Evolutionary conservation across 2,797 vertebrate species (phyloP), one percentile per base, ranked within the genome.

Genomic region (Muscicapa comitata): DNA sequence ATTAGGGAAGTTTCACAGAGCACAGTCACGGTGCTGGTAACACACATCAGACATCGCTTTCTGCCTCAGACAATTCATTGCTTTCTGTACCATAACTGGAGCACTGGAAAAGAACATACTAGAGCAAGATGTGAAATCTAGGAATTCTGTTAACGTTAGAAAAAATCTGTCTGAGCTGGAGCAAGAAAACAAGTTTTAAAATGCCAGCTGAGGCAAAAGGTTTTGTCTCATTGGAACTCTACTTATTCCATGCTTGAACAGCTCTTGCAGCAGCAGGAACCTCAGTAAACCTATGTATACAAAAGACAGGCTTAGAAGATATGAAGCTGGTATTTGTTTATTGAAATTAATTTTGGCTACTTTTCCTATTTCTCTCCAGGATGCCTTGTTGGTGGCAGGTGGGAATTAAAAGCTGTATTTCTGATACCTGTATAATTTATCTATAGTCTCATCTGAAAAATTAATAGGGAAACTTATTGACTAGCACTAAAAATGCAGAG

Each of bases 201-300:
- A 98, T 97, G 96, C 97, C 97, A 96, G 96, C 96, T 80, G 95
- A 98, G 96, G 96, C 97, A 97, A 97, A 97, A 97, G 97, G 95
- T 93, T 97, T 97, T 71, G 68, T 97, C 97, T 98, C 91, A 74
- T 97, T 95, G 97, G 95, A 97, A 84, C 96, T 94, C 92, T 81
- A 77, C 94, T 98, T 97, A 96, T 90, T 97, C 97, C 84, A 85
- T 86, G 95, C 97, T 97, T 96, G 95, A 97, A 86, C 83, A 93
- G 96, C 94, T 95, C 94, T 95, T 93, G 90, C 70, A 97, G 90
- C 95, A 97, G 96, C 95, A 93, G 96, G 95, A 94, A 85, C 57
- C 53, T 45, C 91, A 94, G 91, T 78, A 96, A 88, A 94, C 83
- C 93, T 94, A 73, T 71, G 78, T 96, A 72, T 96, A 95, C 82